Evolutionary conservation across 2,888 invertebrate species (phyloP).

Genomic region (Graphium colonna): DNA sequence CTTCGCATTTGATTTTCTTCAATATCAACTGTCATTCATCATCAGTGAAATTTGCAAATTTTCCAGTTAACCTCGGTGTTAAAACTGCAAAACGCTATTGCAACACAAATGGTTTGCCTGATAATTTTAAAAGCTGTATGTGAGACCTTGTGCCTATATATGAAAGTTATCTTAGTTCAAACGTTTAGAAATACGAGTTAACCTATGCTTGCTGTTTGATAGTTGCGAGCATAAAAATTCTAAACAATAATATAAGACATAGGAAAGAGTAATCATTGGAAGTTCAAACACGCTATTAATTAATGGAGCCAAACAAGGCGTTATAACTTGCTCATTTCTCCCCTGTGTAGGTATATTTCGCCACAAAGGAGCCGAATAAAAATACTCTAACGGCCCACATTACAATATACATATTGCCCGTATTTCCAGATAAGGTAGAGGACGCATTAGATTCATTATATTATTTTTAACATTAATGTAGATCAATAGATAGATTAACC

Average conservation of each 20-base stretch:
- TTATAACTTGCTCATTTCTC: conserved; percentile 11
- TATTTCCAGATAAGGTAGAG: not conserved
- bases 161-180: not conserved
- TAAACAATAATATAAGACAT: not conserved
- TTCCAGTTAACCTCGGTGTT: not conserved
- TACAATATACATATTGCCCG: conserved; percentile 9
- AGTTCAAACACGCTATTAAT: conserved; percentile 3
- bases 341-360: not conserved
- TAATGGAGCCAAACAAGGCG: conserved; percentile 5
- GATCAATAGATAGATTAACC: no score
- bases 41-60: no score
- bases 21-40: no score
- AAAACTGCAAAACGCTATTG: not conserved
- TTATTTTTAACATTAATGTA: not conserved
- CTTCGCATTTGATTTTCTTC: no score
- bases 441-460: not conserved
- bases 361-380: conserved; percentile 18
- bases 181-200: not conserved
- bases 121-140: not conserved
- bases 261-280: not conserved
- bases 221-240: not conserved
- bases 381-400: conserved; percentile 8
- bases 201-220: no score
- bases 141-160: not conserved
- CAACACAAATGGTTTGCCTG: not conserved